Conservation (phyloP, 23 tunicate genomes). For the Botrylloides violaceus region DNA sequence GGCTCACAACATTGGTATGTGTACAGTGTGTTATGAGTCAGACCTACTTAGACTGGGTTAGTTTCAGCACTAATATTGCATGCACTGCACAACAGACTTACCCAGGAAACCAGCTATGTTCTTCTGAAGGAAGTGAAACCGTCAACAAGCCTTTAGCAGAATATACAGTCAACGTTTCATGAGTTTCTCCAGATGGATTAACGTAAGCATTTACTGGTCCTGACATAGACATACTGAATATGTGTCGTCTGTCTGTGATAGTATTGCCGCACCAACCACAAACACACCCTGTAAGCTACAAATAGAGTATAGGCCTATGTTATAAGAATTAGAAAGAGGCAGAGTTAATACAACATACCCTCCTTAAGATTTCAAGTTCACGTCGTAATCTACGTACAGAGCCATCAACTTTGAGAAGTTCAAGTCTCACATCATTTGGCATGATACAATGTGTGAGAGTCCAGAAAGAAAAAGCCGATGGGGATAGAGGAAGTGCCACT, state of each 20-base stretch:
- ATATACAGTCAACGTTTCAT: constrained; percentile 81
- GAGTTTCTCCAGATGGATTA: constrained; percentile 82
- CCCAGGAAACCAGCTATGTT: constrained; percentile 97
- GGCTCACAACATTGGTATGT: no score
- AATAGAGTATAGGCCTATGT: not conserved
- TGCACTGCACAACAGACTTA: no score
- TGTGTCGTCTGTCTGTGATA: constrained; percentile 53
- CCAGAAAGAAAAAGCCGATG: constrained; percentile 78
- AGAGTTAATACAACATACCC: constrained; percentile 15
- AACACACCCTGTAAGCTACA: constrained; percentile 43
- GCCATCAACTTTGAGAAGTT: constrained; percentile 42
- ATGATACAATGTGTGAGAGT: constrained; percentile 52
- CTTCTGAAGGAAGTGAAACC: constrained; percentile 40
- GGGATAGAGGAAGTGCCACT: constrained; percentile 24
- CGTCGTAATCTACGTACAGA: constrained; percentile 64
- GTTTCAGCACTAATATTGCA: no score
- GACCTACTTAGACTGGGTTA: no score
- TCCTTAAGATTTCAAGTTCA: constrained; percentile 30
- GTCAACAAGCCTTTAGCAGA: constrained; percentile 26
- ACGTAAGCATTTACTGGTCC: constrained; percentile 97
- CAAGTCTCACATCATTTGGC: constrained; percentile 29
- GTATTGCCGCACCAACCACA: constrained; percentile 40
- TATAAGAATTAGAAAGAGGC: not conserved
- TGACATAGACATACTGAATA: constrained; percentile 78
- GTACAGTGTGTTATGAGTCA: no score